phyloP scores from a whole-genome alignment of 2,113 vertebrate genomes.

The Eudorcas thomsonii region DNA sequence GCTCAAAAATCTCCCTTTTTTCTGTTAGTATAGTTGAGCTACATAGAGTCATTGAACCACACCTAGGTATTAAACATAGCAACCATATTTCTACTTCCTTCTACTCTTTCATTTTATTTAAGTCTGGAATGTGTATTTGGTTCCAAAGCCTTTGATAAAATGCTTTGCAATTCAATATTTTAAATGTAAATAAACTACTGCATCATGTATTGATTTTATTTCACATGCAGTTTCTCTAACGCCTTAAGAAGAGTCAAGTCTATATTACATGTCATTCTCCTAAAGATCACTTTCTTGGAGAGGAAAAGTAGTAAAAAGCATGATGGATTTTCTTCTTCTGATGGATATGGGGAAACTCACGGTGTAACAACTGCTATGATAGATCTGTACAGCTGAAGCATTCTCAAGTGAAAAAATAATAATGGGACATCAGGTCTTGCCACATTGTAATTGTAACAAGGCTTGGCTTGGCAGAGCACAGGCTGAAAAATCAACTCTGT shows the following conservation, averaged over 20 bases:
- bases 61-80: background rate
- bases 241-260: conserved; percentile 64
- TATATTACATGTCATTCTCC: conserved; percentile 60
- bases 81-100: background rate
- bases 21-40: background rate
- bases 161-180: background rate
- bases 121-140: background rate
- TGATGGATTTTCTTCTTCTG: conserved; percentile 59
- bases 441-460: conserved; percentile 19
- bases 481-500: background rate
- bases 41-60: background rate
- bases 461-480: background rate
- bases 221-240: conserved; percentile 58
- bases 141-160: conserved; percentile 39
- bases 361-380: background rate
- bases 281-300: conserved; percentile 56
- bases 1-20: background rate
- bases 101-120: background rate
- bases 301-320: conserved; percentile 38
- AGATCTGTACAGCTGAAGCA: background rate
- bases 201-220: conserved; percentile 66
- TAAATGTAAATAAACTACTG: conserved; percentile 70
- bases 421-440: background rate
- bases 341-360: conserved; percentile 11
- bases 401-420: conserved; percentile 6